phyloP scores from a whole-genome alignment of 2,113 vertebrate species.

The Lathamus discolor region DNA sequence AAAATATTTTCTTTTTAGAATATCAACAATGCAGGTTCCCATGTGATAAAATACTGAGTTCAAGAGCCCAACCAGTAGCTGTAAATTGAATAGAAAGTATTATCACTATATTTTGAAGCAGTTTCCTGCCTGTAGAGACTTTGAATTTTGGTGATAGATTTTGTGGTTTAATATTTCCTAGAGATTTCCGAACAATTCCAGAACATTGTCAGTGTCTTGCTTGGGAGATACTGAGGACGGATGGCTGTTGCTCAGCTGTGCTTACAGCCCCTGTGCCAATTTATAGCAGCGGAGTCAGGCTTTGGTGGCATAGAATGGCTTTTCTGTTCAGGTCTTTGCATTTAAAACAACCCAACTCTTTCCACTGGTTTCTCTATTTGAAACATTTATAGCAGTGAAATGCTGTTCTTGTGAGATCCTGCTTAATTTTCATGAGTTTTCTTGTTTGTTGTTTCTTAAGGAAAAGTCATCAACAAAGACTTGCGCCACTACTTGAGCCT shows the following conservation, averaged over 20 bases:
- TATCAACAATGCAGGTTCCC: not conserved
- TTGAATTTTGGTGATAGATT: not conserved
- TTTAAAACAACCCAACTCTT: not conserved
- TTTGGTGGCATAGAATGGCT: not conserved
- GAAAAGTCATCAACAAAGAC: slow-evolving; percentile 97
- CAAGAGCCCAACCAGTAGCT: not conserved
- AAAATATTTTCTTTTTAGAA: not conserved
- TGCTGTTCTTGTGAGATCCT: not conserved
- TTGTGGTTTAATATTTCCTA: not conserved
- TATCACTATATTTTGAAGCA: not conserved
- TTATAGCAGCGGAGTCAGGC: not conserved
- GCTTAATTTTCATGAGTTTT: not conserved
- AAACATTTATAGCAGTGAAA: not conserved
- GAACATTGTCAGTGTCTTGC: not conserved
- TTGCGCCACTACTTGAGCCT: slow-evolving; percentile 97
- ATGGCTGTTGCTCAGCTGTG: not conserved
- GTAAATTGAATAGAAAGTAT: not conserved
- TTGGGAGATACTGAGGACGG: not conserved
- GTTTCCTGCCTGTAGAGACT: not conserved
- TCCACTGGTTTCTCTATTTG: not conserved
- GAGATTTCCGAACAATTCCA: not conserved
- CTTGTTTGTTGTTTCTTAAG: slow-evolving; percentile 69
- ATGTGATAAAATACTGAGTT: not conserved
- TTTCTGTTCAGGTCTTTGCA: not conserved
- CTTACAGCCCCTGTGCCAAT: not conserved